Conservation (phyloP, 2,113 vertebrate genomes). For the Elachura formosa region DNA sequence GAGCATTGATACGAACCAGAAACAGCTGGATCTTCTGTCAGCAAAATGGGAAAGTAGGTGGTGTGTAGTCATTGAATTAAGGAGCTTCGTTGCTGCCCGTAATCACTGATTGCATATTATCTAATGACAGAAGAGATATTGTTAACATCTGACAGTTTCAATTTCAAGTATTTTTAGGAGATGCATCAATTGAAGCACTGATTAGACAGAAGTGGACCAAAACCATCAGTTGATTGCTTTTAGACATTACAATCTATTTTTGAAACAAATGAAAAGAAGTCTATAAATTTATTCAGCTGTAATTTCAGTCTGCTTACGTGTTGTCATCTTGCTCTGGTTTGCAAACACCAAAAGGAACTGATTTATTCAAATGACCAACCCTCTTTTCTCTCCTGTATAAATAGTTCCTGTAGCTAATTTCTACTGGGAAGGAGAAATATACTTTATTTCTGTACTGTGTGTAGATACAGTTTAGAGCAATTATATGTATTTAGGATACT, state of each 20-base stretch:
- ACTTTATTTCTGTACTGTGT: background rate
- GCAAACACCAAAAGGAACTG: slow-evolving; percentile 21
- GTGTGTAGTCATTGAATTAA: background rate
- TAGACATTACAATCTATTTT: slow-evolving; percentile 21
- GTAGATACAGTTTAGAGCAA: slow-evolving; percentile 15
- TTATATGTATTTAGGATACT: background rate
- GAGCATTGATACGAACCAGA: background rate
- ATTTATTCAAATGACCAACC: slow-evolving; percentile 1
- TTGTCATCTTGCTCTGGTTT: slow-evolving; percentile 20
- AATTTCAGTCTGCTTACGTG: background rate
- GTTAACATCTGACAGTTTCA: slow-evolving; percentile 4
- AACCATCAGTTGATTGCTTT: slow-evolving; percentile 42
- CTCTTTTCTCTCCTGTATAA: background rate
- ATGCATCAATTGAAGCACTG: slow-evolving; percentile 27
- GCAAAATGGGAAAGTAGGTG: slow-evolving; percentile 24
- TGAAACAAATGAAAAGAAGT: slow-evolving; percentile 13
- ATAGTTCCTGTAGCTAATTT: background rate
- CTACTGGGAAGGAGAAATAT: background rate
- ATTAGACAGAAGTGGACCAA: slow-evolving; percentile 40
- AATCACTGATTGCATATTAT: slow-evolving; percentile 49
- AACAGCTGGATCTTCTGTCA: slow-evolving; percentile 30
- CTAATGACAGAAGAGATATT: slow-evolving; percentile 21
- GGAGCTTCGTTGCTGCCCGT: slow-evolving; percentile 15
- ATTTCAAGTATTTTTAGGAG: slow-evolving; percentile 41
- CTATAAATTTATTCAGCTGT: slow-evolving; percentile 7